These are phyloP conservation scores for Spodoptera litura DNA, from an alignment of 1,140 invertebrate genomes.

Conservation along the genomic window DNA sequence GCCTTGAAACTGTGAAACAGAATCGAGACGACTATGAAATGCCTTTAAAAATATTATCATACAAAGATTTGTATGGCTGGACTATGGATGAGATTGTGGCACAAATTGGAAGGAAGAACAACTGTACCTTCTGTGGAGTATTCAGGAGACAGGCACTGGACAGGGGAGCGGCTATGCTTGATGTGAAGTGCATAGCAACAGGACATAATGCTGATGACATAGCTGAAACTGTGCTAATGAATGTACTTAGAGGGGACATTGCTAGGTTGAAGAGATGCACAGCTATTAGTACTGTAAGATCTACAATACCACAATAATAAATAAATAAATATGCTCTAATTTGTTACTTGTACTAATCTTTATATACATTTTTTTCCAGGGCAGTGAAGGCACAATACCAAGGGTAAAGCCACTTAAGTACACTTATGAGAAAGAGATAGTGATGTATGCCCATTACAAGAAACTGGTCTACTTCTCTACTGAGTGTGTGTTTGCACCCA, in stretches of 20 bases:
- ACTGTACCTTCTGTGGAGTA: conserved; percentile 99
- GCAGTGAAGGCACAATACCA: conserved; percentile 94
- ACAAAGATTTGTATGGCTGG: conserved; percentile 99
- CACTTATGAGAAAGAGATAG: conserved; percentile 99
- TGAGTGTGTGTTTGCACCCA: conserved; percentile 99
- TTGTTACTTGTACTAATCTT: neutral
- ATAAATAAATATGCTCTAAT: neutral
- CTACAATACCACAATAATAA: conserved; percentile 2
- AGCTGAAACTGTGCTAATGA: conserved; percentile 99
- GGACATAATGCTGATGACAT: conserved; percentile 99
- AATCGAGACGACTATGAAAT: conserved; percentile 97
- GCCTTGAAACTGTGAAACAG: conserved; percentile 97
- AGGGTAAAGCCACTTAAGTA: conserved; percentile 99
- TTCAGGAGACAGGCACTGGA: conserved; percentile 98
- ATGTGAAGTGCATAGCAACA: conserved; percentile 97
- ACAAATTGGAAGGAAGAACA: conserved; percentile 98
- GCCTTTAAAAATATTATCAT: conserved; percentile 98
- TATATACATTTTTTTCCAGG: conserved; percentile 85
- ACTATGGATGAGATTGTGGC: conserved; percentile 99
- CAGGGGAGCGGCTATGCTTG: conserved; percentile 94
- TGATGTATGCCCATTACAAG: conserved; percentile 99
- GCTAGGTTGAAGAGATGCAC: conserved; percentile 97
- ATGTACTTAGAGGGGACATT: conserved; percentile 98
- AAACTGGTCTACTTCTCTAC: conserved; percentile 99
- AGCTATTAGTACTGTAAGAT: conserved; percentile 93